Base-by-base conservation (phyloP, 2,797 vertebrate species). In the Sebastes ruberrimus region DNA sequence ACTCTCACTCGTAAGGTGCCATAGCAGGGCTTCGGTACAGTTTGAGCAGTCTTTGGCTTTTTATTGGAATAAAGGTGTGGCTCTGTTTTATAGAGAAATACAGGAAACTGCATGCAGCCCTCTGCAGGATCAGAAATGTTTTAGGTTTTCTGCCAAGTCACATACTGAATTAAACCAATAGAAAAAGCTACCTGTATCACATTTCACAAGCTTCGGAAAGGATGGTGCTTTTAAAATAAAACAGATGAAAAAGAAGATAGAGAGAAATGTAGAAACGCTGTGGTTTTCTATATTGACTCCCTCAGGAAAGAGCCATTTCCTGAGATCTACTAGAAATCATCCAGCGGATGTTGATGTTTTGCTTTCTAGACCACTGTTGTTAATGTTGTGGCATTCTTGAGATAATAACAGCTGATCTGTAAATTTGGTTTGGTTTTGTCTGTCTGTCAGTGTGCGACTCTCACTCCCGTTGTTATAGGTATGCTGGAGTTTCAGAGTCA, bases 311-410 rank as follows among this genome's bases (percentile, higher is more conserved):
- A 88, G 76, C 38, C 77, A 87, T 92, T 94, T 95, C 93, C 94
- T 93, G 88, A 84, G 71, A 87, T 86, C 82, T 70, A 78, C 86
- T 52, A 72, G 77, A 65, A 85, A 69, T 80, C 7, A 66, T 86
- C 75, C 66, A 81, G 81, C 86, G 93, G 92, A 95, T 94, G 94
- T 94, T 92, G 90, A 89, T 93, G 88, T 94, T 94, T 93, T 79
- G 76, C 74, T 92, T 90, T 88, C 82, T 82, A 74, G 74, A 74
- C 82, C 63, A 2, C 67, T 77, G 70, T 79, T 83, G 87, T 86
- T 83, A 78, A 88, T 77, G 74, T 81, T 6, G 71, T 61, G 66
- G 56, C 70, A 53, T 88, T 92, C 82, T 88, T 61, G 27, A 88
- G 87, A 90, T 88, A 63, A 62, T 53, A 85, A 66, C 70, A 76